Base-by-base conservation (phyloP, 2,888 invertebrate genomes). In the Adela reaumurella region DNA sequence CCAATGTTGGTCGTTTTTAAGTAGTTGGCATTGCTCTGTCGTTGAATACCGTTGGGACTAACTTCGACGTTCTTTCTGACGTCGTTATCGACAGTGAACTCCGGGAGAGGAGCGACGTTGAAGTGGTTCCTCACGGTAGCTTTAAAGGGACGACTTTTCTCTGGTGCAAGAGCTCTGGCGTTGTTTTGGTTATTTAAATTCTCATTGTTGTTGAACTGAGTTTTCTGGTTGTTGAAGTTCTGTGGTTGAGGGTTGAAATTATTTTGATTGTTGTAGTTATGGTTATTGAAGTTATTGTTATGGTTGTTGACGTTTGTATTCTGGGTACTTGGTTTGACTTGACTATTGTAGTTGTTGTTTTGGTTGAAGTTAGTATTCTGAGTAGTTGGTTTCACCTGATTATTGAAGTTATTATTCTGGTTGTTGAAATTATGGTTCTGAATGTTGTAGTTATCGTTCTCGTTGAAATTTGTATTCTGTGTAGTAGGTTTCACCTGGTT, bases 61-160 rank as follows among this genome's bases (percentile, higher is more conserved):
- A 52, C 55, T 46, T 65, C 65, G 8, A 54, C 52, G 46, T 63
- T 67, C 51, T 50, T 62, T 35, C 70, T 65, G 17, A 58, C 57
- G 51, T 66, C 70, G 49, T 74, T 59, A 55, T 52, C 71, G 69
- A 50, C 58, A 61, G 6, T 68, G 61, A 46, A 57, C 53, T 17
- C 72, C 72, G 11, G 62, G 58, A 35, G 56, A 14, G 49, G 42
- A 3, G 48, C 53, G 41, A 74, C 69, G 49, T 58, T 76, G 50
- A 74, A 77, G 55, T 61, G 71, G 52, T 77, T 74, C 52, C 58
- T 61, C 17, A 74, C 60, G 62, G 74, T 74, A 50, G 72, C 68
- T 1, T 49, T 49, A n/a, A 49, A 45, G 11, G 70, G 63, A 46
- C 61, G 60, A 52, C 66, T 69, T 10, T 71, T 68, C 48, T 66